Base-by-base conservation (phyloP, 2,113 vertebrate species). In the Gorsachius goisagi region DNA sequence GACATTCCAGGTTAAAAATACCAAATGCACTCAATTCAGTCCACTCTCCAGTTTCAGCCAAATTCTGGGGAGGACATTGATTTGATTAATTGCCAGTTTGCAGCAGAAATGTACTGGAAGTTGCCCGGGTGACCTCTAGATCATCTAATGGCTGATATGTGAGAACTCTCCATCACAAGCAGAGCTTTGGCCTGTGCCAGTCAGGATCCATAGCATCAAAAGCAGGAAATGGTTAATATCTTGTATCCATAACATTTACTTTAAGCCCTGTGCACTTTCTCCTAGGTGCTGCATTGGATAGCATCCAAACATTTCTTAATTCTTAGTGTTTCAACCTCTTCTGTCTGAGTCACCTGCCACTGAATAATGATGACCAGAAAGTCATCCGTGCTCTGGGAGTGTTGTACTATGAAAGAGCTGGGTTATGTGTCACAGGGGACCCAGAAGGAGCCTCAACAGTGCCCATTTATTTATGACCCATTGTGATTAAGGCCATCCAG, bases 1-100 rank as follows among this genome's bases (percentile, higher is more conserved):
- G 91, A 91, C 77, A 52, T 76, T 81, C 80, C 69, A 41, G 77
- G 64, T 92, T 92, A 93, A 88, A 96, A 95, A 82, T 35, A 76
- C 88, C 87, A 71, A 78, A 64, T 76, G 47, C 58, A 18, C 90
- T 93, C 74, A 44, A 35, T 67, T 88, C 71, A 3, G 32, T 15
- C 59, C 20, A 15, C 60, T 50, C 62, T 83, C 37, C 60, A 59
- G 73, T 77, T 86, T 60, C 90, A 89, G 85, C 45, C 75, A 12
- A 1, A 88, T 85, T 85, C 64, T 92, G 73, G 71, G 56, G 32
- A 92, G 62, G 83, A 86, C 89, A 55, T 52, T 35, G 93, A 66
- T 93, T 85, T 94, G 66, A 91, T 95, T 88, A 72, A 96, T 93
- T 58, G 63, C 89, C 84, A 3, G 0, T 91, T 72, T 78, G 77